Base-by-base conservation (phyloP, 2,797 vertebrate species). In the Oreonectes daqikongensis region DNA sequence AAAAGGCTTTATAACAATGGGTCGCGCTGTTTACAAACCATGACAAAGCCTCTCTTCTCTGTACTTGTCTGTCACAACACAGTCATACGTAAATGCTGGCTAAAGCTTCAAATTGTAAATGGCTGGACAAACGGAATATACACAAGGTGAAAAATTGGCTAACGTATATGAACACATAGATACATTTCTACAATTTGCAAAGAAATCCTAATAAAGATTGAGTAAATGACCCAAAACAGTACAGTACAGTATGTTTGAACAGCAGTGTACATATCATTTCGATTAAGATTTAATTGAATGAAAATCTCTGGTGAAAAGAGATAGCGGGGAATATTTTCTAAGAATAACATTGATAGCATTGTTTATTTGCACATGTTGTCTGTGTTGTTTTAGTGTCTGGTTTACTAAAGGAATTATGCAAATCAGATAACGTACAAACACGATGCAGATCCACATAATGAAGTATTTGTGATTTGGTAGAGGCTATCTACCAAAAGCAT, bases 11-110 rank as follows among this genome's bases (percentile, higher is more conserved):
- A 32, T 74, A 74, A 72, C 72, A 61, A 76, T 68, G 40, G 50
- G 35, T 61, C 42, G 12, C 65, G 70, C 52, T 73, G 71, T 79
- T 79, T 73, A 73, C 70, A 67, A 28, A 73, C 69, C 52, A 20
- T 68, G 64, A 73, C 67, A 18, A 59, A 72, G 46, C 40, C n/a
- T 28, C 40, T 53, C 26, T 20, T 57, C 46, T 72, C 65, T 38
- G 15, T 38, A 70, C 30, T 40, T 63, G 52, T 77, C 66, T 35
- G 35, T 20, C 10, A 40, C 17, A 59, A 30, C 30, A 61, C 38
- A 42, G 44, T 57, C 60, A 69, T 57, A 48, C n/a, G 44, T 32
- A 30, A 64, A 20, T 60, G 40, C 28, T 26, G 40, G 17, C 35
- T 46, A 77, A 69, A 44, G 18, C 46, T 64, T n/a, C 24, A 53